phyloP scores from a whole-genome alignment of 2,113 vertebrate species.

The Sceloporus tristichus region DNA sequence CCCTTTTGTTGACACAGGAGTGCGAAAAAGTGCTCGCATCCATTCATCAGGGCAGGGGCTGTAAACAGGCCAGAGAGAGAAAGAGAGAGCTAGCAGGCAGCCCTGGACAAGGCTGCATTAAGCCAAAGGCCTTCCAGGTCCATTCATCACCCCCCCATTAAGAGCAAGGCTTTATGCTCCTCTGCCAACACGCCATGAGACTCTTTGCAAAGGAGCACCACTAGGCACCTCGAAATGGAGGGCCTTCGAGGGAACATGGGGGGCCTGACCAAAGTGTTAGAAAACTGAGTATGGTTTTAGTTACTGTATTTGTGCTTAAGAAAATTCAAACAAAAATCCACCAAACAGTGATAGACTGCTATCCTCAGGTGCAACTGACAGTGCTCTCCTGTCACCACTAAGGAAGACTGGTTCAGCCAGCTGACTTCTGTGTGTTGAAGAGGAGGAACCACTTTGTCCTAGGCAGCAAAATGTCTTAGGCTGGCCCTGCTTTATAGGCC shows the following conservation, averaged over 20 bases:
- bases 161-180: slow-evolving; percentile 38
- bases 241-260: too few species aligned
- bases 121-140: slow-evolving; percentile 67
- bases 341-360: not conserved
- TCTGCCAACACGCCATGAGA: not conserved
- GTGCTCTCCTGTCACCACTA: not conserved
- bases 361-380: not conserved
- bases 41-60: slow-evolving; percentile 97
- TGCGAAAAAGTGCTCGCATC: slow-evolving; percentile 91
- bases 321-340: too few species aligned
- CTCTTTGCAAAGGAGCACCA: too few species aligned
- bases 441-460: not conserved
- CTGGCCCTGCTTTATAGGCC: not conserved
- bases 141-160: slow-evolving; percentile 81
- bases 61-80: slow-evolving; percentile 88
- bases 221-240: not conserved
- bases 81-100: slow-evolving; percentile 84
- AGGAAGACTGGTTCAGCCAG: not conserved
- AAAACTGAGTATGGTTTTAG: not conserved
- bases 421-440: not conserved
- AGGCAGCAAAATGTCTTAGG: too few species aligned
- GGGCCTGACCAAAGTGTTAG: not conserved
- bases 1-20: slow-evolving; percentile 91
- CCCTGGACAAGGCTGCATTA: slow-evolving; percentile 91
- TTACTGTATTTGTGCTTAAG: too few species aligned